Evolutionary conservation across 1,140 invertebrate genomes (phyloP).

Genomic region (roundworm (Caenorhabditis elegans)): WBcel235 BX284605.5:8790001-8790500

Average conservation of each 20-base stretch:
- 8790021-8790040: background rate
- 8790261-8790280: background rate
- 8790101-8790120: background rate
- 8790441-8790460: background rate
- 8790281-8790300: too few relatives aligned
- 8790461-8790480: too few relatives aligned
- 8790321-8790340: background rate
- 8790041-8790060: background rate
- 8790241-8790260: background rate
- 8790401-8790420: background rate
- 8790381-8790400: background rate
- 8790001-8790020: background rate
- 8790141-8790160: too few relatives aligned
- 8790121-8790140: too few relatives aligned
- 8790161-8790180: too few relatives aligned
- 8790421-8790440: background rate
- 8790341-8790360: background rate
- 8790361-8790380: background rate
- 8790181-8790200: too few relatives aligned
- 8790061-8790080: conserved; percentile 1
- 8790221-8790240: background rate
- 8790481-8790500: background rate
- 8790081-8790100: background rate
- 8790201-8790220: background rate
- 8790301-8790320: background rate